Conservation (phyloP, 64 coral and sea anemone genomes). For the Porites australiensis region DNA sequence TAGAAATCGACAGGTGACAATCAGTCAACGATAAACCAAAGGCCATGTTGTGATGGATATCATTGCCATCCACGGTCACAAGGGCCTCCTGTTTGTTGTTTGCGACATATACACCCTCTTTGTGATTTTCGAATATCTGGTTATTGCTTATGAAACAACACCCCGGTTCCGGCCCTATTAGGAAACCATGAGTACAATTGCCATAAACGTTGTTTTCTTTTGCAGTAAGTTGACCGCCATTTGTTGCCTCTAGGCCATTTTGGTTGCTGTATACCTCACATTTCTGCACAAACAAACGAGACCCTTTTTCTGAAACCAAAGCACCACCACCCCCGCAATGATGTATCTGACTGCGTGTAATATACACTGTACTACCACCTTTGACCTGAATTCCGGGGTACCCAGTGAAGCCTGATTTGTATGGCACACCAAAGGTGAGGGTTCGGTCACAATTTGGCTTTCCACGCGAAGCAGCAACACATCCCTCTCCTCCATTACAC, state of each 20-base stretch:
- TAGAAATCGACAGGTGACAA: neutral
- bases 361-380: neutral
- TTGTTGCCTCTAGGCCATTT: slow-evolving; percentile 36
- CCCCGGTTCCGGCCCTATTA: slow-evolving; percentile 64
- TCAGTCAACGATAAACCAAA: slow-evolving; percentile 43
- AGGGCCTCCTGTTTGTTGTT: neutral
- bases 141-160: slow-evolving; percentile 44
- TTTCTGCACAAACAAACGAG: slow-evolving; percentile 13
- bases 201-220: slow-evolving; percentile 57
- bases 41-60: slow-evolving; percentile 62
- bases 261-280: slow-evolving; percentile 66
- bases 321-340: slow-evolving; percentile 68
- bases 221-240: slow-evolving; percentile 54
- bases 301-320: slow-evolving; percentile 47
- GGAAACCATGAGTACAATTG: slow-evolving; percentile 58
- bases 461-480: slow-evolving; percentile 31
- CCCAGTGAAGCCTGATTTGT: slow-evolving; percentile 11
- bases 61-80: slow-evolving; percentile 17
- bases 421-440: slow-evolving; percentile 35
- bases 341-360: slow-evolving; percentile 67
- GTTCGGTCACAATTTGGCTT: slow-evolving; percentile 53
- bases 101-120: slow-evolving; percentile 29
- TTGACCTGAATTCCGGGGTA: slow-evolving; percentile 35
- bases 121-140: slow-evolving; percentile 61
- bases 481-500: slow-evolving; percentile 76